phyloP scores from a whole-genome alignment of 2,113 vertebrate species.

The Plestiodon gilberti region DNA sequence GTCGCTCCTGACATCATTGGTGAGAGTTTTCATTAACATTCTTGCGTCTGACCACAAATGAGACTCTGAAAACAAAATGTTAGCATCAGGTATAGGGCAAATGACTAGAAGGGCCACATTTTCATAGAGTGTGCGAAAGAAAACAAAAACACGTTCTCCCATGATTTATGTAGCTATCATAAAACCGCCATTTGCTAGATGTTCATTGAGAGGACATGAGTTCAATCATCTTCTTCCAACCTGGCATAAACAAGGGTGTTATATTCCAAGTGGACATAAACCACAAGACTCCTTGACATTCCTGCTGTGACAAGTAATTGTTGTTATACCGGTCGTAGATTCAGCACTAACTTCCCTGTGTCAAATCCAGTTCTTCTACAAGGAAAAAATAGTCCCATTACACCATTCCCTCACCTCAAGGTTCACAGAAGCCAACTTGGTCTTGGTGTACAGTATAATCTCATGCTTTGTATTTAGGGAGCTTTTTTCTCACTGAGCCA shows the following conservation, averaged over 20 bases:
- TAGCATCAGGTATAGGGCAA: not conserved
- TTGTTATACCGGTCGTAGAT: not conserved
- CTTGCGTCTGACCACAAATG: not conserved
- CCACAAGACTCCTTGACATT: not conserved
- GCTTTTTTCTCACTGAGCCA: not conserved
- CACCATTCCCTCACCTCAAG: not conserved
- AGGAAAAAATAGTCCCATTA: not conserved
- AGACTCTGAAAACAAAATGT: not conserved
- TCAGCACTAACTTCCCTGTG: not conserved
- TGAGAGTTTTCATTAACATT: not conserved
- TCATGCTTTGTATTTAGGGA: not conserved
- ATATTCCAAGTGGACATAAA: slow-evolving; percentile 4
- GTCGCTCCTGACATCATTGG: no score
- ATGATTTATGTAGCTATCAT: slow-evolving; percentile 11
- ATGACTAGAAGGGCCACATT: not conserved
- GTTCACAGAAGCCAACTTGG: not conserved
- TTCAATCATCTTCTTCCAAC: not conserved
- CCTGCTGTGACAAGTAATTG: not conserved
- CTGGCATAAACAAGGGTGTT: not conserved
- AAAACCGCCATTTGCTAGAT: not conserved
- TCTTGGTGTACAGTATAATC: not conserved
- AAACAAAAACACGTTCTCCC: not conserved
- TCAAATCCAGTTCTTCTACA: not conserved
- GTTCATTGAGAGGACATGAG: not conserved
- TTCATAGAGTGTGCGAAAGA: not conserved